A percentile compares a stretch with the other conserved stretches of the same genome.
These are phyloP conservation scores for Lamellibrachia satsuma DNA, from an alignment of 2,888 invertebrate genomes.

Conservation along the genomic window DNA sequence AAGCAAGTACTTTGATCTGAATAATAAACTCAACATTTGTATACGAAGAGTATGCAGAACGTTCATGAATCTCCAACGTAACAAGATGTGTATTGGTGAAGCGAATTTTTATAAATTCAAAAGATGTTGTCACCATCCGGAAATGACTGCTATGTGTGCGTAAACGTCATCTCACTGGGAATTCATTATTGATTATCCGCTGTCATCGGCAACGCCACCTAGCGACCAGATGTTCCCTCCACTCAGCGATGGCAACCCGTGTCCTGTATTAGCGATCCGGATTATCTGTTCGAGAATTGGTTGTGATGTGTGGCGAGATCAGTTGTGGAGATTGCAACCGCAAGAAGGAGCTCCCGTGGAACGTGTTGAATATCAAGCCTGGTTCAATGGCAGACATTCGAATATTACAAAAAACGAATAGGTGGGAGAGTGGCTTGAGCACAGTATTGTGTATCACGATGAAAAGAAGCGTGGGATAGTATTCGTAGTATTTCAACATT, in stretches of 20 bases:
- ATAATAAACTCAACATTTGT: no score
- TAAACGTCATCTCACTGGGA: not conserved
- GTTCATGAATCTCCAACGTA: no score
- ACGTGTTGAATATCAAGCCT: not conserved
- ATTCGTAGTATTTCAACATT: not conserved
- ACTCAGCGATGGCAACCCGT: not conserved
- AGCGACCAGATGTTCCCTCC: slow-evolving; percentile 1
- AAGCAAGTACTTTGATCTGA: no score
- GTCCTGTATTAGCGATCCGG: no score
- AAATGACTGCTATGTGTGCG: not conserved
- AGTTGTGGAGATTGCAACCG: not conserved
- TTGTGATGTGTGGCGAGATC: not conserved
- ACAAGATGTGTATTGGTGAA: no score
- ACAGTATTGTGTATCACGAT: not conserved
- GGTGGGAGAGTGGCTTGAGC: not conserved
- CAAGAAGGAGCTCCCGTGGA: not conserved
- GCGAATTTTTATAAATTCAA: no score
- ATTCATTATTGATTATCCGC: not conserved
- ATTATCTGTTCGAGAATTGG: not conserved
- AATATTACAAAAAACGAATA: not conserved
- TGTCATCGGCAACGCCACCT: not conserved
- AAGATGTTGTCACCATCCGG: no score
- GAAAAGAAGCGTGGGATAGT: not conserved
- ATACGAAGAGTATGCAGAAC: no score
- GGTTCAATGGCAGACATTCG: not conserved